Evolutionary conservation across 2,113 vertebrate genomes (phyloP), one percentile per base, ranked within the genome.

Genomic region (Oncorhynchus tshawytscha): DNA sequence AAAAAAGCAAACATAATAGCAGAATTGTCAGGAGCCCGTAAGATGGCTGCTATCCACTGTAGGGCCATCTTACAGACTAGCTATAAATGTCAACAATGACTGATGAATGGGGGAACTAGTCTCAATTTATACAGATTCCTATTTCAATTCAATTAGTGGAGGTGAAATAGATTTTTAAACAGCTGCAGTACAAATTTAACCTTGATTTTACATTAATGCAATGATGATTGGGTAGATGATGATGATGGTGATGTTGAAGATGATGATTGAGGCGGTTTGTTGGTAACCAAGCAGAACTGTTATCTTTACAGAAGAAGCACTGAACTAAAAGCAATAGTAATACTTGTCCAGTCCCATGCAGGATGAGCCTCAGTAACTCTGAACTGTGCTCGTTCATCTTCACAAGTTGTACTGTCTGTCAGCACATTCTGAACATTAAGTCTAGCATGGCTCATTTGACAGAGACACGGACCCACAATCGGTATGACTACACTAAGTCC

Each of bases 301-400:
- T n/a, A 15, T 7, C 59, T 60, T 20, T 20, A 15, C 5, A 15
- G 59, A 60, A 13, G 51, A 57, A 60, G 18, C 59, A 9, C 5
- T 22, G 20, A 22, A 22, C 18, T n/a, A 15, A 60, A 22, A 60
- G 20, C 5, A 60, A 15, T 51, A 51, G 49, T 4, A 16, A 51
- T 11, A 51, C 12, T 51, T 4, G 15, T 51, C 49, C 49, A 51
- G 15, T 51, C 11, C 49, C 4, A 15, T 13, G 49, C 15, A 51
- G 49, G 49, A 51, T 3, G 49, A 51, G 49, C 49, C 49, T 51
- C 3, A 5, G 12, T 51, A 4, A 51, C 49, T 39, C 39, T 51
- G 49, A 79, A 81, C 83, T 87, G 82, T 68, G 80, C 85, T 90
- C 90, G 86, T 88, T 92, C 91, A 90, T 92, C 89, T 88, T 91